These are phyloP conservation scores for Brachionus sp. DNA, from an alignment of 1,140 invertebrate species.

Conservation along the genomic window DNA sequence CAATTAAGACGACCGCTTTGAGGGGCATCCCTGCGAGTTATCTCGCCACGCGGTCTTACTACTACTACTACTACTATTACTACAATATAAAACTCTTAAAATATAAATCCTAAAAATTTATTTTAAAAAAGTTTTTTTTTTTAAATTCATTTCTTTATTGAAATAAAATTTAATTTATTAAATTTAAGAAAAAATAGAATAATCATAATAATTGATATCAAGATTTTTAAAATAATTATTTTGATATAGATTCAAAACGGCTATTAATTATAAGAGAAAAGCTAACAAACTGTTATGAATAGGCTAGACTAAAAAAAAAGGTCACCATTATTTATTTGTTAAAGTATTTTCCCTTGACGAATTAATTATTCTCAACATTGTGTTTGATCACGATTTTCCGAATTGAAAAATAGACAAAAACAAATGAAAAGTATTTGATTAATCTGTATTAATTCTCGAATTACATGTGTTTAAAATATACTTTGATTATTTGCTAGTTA, in stretches of 20 bases:
- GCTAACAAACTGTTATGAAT: neutral
- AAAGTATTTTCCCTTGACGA: neutral
- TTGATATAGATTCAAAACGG: neutral
- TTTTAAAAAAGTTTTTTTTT: too few relatives aligned
- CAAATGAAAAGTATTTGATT: neutral
- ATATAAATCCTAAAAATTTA: too few relatives aligned
- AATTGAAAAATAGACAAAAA: neutral
- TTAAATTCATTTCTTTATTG: too few relatives aligned
- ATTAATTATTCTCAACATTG: neutral
- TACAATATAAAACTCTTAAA: too few relatives aligned
- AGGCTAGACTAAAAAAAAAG: slow-evolving; percentile 2
- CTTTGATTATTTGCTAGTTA: neutral
- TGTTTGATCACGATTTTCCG: slow-evolving; percentile 5
- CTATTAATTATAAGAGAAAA: neutral
- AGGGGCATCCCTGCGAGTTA: too few relatives aligned
- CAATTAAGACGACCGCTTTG: too few relatives aligned
- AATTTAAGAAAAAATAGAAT: too few relatives aligned
- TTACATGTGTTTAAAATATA: neutral
- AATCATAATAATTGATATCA: too few relatives aligned
- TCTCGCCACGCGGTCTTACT: too few relatives aligned
- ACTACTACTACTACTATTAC: too few relatives aligned
- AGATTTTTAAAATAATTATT: too few relatives aligned
- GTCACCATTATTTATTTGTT: neutral
- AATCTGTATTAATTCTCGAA: neutral
- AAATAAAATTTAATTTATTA: too few relatives aligned